phyloP scores from a whole-genome alignment of 2,888 invertebrate genomes.

The Dexiosoma caninum region DNA sequence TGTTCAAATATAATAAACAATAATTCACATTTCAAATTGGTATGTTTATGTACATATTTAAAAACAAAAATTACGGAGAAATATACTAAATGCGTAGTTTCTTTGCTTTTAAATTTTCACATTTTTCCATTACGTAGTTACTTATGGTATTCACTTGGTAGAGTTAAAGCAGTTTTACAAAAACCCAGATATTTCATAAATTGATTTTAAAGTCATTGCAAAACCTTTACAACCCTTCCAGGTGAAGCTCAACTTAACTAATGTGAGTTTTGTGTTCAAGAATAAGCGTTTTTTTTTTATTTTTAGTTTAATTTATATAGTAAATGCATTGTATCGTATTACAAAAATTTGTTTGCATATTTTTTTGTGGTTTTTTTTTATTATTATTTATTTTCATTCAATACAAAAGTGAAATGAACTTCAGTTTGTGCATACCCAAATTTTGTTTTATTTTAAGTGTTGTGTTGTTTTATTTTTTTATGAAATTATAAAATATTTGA shows the following conservation, averaged over 20 bases:
- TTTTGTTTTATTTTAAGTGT: slow-evolving; percentile 16
- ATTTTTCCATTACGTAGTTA: too few species aligned
- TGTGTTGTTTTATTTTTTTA: not conserved
- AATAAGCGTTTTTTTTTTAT: slow-evolving; percentile 52
- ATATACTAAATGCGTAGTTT: slow-evolving; percentile 43
- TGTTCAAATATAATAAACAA: not conserved
- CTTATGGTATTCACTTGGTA: too few species aligned
- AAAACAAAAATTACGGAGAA: slow-evolving; percentile 11
- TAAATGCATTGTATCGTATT: slow-evolving; percentile 46
- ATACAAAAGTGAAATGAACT: slow-evolving; percentile 34
- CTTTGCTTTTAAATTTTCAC: not conserved
- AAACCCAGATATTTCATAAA: not conserved
- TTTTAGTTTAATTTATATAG: not conserved
- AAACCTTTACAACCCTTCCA: not conserved
- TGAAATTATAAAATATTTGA: slow-evolving; percentile 58
- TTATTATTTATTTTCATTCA: not conserved
- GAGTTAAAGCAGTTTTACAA: not conserved
- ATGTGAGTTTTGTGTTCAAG: slow-evolving; percentile 35
- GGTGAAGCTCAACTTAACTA: slow-evolving; percentile 16
- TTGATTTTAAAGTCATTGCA: not conserved
- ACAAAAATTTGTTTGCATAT: slow-evolving; percentile 51
- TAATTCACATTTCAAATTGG: slow-evolving; percentile 26
- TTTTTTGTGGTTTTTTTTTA: slow-evolving; percentile 3
- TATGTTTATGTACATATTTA: slow-evolving; percentile 37
- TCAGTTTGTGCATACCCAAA: not conserved